phyloP scores from a whole-genome alignment of 2,113 vertebrate genomes.

The Burhinus oedicnemus region DNA sequence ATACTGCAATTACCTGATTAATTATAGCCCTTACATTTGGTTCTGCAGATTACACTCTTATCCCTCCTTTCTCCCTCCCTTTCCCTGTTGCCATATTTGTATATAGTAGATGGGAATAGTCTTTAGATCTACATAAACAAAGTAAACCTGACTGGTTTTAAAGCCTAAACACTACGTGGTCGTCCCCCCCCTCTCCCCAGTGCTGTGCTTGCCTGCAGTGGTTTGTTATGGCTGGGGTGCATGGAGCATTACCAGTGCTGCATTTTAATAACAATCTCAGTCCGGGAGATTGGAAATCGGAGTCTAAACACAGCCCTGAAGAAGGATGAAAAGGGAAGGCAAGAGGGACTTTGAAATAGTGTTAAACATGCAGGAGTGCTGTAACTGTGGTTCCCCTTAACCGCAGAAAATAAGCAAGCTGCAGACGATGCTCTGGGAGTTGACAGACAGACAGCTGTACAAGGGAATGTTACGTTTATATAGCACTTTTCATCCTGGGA shows the following conservation, averaged over 20 bases:
- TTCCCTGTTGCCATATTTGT: not conserved
- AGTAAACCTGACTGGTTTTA: not conserved
- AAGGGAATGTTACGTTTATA: not conserved
- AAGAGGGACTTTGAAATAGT: not conserved
- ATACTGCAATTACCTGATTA: constrained; percentile 71
- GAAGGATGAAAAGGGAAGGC: constrained; percentile 13
- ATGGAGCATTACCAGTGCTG: not conserved
- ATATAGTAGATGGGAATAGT: not conserved
- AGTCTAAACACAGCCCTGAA: constrained; percentile 13
- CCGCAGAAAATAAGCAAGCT: not conserved
- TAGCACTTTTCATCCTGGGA: not conserved
- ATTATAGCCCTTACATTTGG: constrained; percentile 40
- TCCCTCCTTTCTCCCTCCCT: not conserved
- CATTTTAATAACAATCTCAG: constrained; percentile 22
- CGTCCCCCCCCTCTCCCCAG: not conserved
- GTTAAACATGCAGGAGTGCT: not conserved
- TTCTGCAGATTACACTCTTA: constrained; percentile 25
- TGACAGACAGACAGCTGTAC: not conserved
- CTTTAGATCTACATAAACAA: not conserved
- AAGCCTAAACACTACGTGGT: not conserved
- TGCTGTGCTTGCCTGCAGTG: not conserved
- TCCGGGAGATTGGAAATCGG: constrained; percentile 6
- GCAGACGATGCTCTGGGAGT: not conserved
- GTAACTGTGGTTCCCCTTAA: not conserved
- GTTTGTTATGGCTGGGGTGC: constrained; percentile 18